phyloP scores from a whole-genome alignment of 2,888 invertebrate species.

The Nesidiocoris tenuis region DNA sequence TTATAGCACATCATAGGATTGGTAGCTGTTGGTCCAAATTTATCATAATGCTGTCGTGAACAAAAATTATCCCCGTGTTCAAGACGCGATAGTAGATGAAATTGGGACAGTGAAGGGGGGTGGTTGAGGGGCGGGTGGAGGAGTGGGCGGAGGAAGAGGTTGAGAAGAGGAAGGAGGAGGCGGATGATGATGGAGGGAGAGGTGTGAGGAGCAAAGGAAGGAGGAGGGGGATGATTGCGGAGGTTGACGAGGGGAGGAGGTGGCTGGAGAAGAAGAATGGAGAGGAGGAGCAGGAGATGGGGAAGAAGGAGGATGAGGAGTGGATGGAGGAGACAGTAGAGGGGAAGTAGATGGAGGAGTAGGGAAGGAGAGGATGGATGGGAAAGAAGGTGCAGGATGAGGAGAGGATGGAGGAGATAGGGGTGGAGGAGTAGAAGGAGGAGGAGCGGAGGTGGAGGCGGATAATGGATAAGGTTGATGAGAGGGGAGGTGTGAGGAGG shows the following conservation, averaged over 20 bases:
- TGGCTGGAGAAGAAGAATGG: neutral
- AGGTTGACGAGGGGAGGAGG: neutral
- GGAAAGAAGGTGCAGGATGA: neutral
- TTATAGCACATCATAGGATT: too few relatives aligned
- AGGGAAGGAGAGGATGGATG: neutral
- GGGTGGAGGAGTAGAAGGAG: neutral
- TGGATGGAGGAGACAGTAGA: neutral
- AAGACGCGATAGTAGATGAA: neutral
- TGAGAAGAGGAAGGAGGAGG: neutral
- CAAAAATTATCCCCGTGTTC: too few relatives aligned
- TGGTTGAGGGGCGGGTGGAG: neutral
- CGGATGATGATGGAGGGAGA: neutral
- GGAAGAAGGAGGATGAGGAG: neutral
- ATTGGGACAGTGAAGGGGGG: neutral
- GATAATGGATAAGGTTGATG: neutral
- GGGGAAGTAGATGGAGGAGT: neutral
- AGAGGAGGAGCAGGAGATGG: neutral
- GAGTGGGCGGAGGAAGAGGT: neutral
- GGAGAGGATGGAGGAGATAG: neutral
- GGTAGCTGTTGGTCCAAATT: too few relatives aligned
- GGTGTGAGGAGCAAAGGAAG: neutral
- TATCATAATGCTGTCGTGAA: too few relatives aligned
- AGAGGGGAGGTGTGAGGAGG: neutral
- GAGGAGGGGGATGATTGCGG: neutral
- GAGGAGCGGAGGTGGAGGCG: neutral